Evolutionary conservation across 2,888 invertebrate genomes (phyloP).

Genomic region (Malachius bipustulatus): DNA sequence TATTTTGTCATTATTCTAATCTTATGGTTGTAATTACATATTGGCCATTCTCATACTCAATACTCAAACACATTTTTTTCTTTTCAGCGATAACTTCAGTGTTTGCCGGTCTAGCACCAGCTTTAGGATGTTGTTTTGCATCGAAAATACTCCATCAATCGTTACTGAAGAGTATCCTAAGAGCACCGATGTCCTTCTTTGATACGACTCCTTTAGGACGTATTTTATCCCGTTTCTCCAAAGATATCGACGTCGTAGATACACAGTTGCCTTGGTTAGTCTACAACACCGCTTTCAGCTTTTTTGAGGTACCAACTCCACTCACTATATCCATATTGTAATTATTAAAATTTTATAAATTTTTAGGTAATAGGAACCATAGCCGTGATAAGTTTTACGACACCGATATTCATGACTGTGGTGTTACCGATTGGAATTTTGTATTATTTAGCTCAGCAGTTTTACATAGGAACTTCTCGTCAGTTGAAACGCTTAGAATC

Average conservation of each 20-base stretch:
- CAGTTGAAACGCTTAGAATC: conserved; percentile 44
- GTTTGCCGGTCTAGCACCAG: conserved; percentile 42
- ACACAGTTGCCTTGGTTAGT: conserved; percentile 52
- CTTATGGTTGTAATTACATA: too few species aligned
- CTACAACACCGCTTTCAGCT: conserved; percentile 56
- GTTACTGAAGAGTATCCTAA: conserved; percentile 50
- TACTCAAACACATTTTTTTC: too few species aligned
- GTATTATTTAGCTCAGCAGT: conserved; percentile 34
- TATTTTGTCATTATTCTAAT: too few species aligned
- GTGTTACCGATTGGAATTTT: conserved; percentile 28
- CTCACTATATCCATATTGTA: background rate
- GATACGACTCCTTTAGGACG: conserved; percentile 69
- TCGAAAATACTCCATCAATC: conserved; percentile 47
- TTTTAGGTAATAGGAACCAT: conserved; percentile 19
- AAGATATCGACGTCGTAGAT: conserved; percentile 65
- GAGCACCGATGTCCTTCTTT: conserved; percentile 62
- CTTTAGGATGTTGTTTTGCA: conserved; percentile 50
- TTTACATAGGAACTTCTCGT: conserved; percentile 42
- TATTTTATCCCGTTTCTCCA: conserved; percentile 61
- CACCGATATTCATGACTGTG: conserved; percentile 30
- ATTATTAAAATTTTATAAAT: background rate
- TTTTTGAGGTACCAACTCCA: conserved; percentile 56
- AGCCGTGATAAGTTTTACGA: conserved; percentile 20
- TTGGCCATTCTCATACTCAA: too few species aligned
- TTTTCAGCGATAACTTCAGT: conserved; percentile 43